Percentiles rank a stretch among this genome's conserved stretches.
phyloP scores from a whole-genome alignment of 2,113 vertebrate species.

The Cochlearius cochlearius region DNA sequence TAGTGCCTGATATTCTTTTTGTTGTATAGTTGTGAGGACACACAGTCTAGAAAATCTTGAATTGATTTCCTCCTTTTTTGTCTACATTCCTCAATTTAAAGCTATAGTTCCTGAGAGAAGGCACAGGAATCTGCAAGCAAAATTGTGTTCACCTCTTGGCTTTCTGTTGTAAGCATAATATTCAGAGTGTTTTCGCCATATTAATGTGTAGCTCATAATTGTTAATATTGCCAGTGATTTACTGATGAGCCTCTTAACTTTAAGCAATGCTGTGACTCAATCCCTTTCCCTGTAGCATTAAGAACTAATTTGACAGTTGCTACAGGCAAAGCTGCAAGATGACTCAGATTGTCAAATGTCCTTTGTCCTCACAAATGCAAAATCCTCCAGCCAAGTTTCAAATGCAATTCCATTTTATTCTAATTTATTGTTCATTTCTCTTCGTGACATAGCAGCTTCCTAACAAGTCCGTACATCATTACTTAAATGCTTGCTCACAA shows the following conservation, averaged over 20 bases:
- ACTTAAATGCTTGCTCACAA: not conserved
- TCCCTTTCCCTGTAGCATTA: conserved; percentile 60
- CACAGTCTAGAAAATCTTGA: not conserved
- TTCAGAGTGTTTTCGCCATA: not conserved
- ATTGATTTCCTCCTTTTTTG: not conserved
- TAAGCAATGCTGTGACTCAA: conserved; percentile 54
- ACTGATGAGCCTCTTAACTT: conserved; percentile 47
- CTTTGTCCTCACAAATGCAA: conserved; percentile 63
- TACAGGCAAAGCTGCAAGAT: conserved; percentile 65
- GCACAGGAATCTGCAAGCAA: not conserved
- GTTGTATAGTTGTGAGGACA: not conserved
- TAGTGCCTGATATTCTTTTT: not conserved
- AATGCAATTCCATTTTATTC: conserved; percentile 48
- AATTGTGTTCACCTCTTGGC: not conserved
- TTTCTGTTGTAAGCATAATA: conserved; percentile 21
- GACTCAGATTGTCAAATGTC: conserved; percentile 68
- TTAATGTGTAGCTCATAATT: conserved; percentile 36
- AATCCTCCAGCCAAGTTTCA: conserved; percentile 54
- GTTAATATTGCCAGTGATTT: conserved; percentile 57
- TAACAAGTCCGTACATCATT: not conserved
- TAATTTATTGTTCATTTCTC: conserved; percentile 56
- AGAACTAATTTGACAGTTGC: conserved; percentile 71
- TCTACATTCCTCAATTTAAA: not conserved
- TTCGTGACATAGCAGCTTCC: conserved; percentile 21
- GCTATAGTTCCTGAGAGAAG: not conserved